phyloP scores from a whole-genome alignment of 2,113 vertebrate species.

The Hemiprocne comata region DNA sequence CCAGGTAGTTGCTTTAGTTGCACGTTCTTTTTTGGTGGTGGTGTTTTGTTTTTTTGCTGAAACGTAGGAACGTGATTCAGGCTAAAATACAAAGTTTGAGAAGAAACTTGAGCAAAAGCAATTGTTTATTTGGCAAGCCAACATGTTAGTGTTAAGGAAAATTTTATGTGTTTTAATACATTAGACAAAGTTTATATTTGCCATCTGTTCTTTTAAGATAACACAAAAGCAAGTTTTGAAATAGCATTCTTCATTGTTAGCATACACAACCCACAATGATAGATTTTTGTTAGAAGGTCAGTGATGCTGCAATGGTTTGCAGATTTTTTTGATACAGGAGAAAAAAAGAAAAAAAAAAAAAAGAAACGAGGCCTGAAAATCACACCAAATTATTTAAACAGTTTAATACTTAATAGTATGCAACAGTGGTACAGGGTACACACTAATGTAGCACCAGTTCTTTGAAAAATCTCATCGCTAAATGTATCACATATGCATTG shows the following conservation, averaged over 20 bases:
- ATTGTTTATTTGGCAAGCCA: constrained; percentile 88
- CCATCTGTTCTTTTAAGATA: constrained; percentile 89
- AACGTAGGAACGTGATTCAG: constrained; percentile 28
- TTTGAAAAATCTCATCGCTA: constrained; percentile 82
- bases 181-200: constrained; percentile 86
- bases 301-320: constrained; percentile 73
- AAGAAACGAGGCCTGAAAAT: constrained; percentile 58
- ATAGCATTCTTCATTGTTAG: constrained; percentile 86
- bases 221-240: constrained; percentile 87
- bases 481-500: constrained; percentile 85
- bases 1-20: constrained; percentile 81
- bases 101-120: constrained; percentile 79
- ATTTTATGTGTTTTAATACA: constrained; percentile 88
- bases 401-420: constrained; percentile 80
- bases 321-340: constrained; percentile 62
- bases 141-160: constrained; percentile 84
- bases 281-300: constrained; percentile 79
- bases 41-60: neutral
- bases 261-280: constrained; percentile 79
- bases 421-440: constrained; percentile 69
- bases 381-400: constrained; percentile 81
- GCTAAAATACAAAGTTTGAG: constrained; percentile 73
- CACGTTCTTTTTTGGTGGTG: neutral
- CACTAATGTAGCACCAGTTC: constrained; percentile 68
- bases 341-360: neutral